phyloP scores from a whole-genome alignment of 1,140 invertebrate genomes.

The Rhizoglyphus robini region DNA sequence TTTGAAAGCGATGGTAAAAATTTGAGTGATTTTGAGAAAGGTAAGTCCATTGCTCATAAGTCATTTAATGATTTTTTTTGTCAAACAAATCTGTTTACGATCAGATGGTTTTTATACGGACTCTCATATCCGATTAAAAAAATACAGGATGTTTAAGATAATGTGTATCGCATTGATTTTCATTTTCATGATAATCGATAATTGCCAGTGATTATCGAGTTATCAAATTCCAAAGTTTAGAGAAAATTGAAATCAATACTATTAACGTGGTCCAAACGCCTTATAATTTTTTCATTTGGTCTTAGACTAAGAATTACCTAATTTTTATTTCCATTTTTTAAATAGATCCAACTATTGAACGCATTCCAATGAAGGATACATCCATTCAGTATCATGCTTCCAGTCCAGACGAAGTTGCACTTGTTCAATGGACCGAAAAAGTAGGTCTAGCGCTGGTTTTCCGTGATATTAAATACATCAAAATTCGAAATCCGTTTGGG shows the following conservation, averaged over 20 bases:
- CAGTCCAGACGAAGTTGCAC: slow-evolving; percentile 88
- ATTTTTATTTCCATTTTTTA: neutral
- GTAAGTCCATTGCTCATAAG: slow-evolving; percentile 7
- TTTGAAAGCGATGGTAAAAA: slow-evolving; percentile 10
- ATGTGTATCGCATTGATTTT: too few species aligned
- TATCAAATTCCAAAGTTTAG: too few species aligned
- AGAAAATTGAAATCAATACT: too few species aligned
- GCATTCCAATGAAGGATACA: slow-evolving; percentile 20
- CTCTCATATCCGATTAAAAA: too few species aligned
- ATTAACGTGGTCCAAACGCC: too few species aligned
- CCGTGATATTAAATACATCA: slow-evolving; percentile 61
- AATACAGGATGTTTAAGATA: too few species aligned
- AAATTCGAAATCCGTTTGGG: slow-evolving; percentile 57
- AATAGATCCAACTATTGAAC: slow-evolving; percentile 11
- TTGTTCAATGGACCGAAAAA: slow-evolving; percentile 60
- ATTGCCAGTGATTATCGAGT: too few species aligned
- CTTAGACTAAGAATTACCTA: too few species aligned
- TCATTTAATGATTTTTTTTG: neutral
- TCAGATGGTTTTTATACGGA: too few species aligned
- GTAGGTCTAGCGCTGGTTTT: slow-evolving; percentile 49
- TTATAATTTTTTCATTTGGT: too few species aligned
- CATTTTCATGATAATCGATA: too few species aligned
- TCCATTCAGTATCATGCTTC: slow-evolving; percentile 60
- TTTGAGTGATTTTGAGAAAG: slow-evolving; percentile 26
- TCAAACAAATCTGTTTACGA: too few species aligned